Conservation (phyloP, 2,888 invertebrate species). For the Ophonus ardosiacus region DNA sequence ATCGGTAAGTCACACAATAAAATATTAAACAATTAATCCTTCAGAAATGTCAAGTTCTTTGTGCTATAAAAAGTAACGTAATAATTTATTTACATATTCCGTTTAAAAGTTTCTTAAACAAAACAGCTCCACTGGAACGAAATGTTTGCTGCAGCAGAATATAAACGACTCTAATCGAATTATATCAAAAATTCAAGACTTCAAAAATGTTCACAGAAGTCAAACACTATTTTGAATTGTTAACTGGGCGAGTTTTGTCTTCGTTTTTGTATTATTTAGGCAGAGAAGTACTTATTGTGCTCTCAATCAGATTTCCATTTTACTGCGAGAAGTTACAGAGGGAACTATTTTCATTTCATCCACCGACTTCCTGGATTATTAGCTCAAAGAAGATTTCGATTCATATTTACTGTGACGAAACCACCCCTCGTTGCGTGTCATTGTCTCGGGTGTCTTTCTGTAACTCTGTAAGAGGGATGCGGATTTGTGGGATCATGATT, state of each 20-base stretch:
- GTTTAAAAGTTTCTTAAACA: conserved; percentile 39
- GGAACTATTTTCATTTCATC: conserved; percentile 23
- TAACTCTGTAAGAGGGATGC: too few species aligned
- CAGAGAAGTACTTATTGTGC: conserved; percentile 10
- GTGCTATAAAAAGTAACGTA: background rate
- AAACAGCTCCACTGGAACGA: conserved; percentile 25
- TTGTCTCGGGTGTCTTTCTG: too few species aligned
- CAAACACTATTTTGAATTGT: conserved; percentile 60
- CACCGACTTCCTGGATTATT: background rate
- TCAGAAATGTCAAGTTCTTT: background rate
- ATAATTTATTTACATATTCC: conserved; percentile 40
- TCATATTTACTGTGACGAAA: background rate
- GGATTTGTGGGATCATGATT: too few species aligned
- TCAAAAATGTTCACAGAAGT: conserved; percentile 45
- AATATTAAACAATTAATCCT: too few species aligned
- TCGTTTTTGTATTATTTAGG: conserved; percentile 31
- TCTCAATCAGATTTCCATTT: conserved; percentile 33
- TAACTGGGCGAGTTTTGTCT: conserved; percentile 41
- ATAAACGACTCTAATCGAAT: conserved; percentile 49
- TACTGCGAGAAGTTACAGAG: conserved; percentile 4
- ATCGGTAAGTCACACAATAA: background rate
- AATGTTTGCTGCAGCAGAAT: conserved; percentile 37
- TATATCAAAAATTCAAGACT: conserved; percentile 59
- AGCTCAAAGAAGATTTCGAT: background rate
- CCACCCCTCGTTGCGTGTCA: too few species aligned